A percentile compares a stretch with the other conserved stretches of the same genome.
phyloP scores from a whole-genome alignment of 35 echinoderm and acorn worm genomes.

The Apostichopus parvimensis region DNA sequence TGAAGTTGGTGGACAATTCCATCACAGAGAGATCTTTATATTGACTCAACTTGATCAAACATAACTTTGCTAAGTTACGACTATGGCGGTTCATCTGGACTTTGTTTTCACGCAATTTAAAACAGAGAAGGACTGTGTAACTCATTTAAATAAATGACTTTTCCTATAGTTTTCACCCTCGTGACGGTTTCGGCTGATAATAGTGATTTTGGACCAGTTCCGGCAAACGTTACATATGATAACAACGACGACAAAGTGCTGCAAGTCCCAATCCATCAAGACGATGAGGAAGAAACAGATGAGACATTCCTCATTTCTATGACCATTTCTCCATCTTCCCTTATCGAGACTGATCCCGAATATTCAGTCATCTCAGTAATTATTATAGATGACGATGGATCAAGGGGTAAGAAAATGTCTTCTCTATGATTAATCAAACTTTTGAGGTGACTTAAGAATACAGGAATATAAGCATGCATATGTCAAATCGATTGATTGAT shows the following conservation, averaged over 20 bases:
- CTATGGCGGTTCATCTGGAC: no score
- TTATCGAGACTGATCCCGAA: not conserved
- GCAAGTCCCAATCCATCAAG: not conserved
- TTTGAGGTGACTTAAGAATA: no score
- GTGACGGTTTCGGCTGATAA: not conserved
- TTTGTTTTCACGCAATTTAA: no score
- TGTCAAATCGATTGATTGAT: no score
- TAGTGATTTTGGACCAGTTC: not conserved
- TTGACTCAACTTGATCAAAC: no score
- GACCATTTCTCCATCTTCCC: not conserved
- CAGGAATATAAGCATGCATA: no score
- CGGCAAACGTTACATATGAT: not conserved
- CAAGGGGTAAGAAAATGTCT: not conserved
- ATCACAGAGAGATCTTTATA: no score
- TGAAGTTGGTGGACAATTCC: no score
- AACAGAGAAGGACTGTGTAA: no score
- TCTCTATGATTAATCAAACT: no score
- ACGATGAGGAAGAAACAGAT: not conserved
- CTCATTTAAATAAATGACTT: no score
- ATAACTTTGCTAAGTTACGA: no score
- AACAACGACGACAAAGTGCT: not conserved
- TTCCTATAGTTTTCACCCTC: not conserved
- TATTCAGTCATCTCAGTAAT: not conserved
- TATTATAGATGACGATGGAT: not conserved
- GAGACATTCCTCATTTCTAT: not conserved